Evolutionary conservation across 2,113 vertebrate genomes (phyloP).

Genomic region (Eulemur macaco): DNA sequence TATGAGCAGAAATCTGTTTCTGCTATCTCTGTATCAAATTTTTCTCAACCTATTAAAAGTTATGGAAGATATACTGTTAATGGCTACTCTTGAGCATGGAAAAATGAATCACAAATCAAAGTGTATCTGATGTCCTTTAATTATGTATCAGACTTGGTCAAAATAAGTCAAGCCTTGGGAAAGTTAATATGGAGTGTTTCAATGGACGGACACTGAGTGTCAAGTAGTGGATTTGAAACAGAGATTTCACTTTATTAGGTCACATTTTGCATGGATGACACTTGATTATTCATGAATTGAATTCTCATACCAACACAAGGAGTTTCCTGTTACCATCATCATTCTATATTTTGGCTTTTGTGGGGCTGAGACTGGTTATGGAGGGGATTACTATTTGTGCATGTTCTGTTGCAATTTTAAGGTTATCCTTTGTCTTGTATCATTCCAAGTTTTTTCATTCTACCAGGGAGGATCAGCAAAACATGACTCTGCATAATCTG

Average conservation of each 20-base stretch:
- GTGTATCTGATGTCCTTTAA: not conserved
- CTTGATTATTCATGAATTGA: constrained; percentile 1
- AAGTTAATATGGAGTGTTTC: constrained; percentile 9
- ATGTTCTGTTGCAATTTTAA: not conserved
- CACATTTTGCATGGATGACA: not conserved
- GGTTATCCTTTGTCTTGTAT: not conserved
- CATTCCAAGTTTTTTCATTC: not conserved
- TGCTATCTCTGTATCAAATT: not conserved
- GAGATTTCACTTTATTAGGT: constrained; percentile 12
- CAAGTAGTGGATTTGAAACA: not conserved
- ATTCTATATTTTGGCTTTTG: not conserved
- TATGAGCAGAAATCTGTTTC: constrained; percentile 2
- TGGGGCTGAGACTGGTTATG: not conserved
- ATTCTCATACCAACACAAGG: not conserved
- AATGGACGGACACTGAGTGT: not conserved
- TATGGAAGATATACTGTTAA: not conserved
- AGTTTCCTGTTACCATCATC: not conserved
- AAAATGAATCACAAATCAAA: constrained; percentile 30
- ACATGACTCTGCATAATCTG: not conserved
- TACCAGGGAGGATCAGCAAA: not conserved
- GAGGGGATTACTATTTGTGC: not conserved
- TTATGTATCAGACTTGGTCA: not conserved
- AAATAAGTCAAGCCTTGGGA: constrained; percentile 12
- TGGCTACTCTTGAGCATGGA: not conserved
- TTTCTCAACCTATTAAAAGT: constrained; percentile 40